phyloP scores from a whole-genome alignment of 2,797 vertebrate species.

The Oophaga sylvatica region DNA sequence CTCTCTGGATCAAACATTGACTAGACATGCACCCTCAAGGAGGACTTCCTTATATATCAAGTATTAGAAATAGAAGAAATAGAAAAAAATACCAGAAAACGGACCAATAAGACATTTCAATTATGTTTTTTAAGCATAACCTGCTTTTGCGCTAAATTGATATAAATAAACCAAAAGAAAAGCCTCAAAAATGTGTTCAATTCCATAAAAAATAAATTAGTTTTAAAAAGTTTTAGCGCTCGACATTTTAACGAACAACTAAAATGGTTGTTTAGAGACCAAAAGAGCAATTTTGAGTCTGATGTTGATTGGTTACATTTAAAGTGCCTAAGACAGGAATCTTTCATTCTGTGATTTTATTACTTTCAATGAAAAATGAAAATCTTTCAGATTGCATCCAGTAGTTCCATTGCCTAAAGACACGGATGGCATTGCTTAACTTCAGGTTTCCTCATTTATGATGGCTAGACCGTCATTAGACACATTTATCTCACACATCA shows the following conservation, averaged over 20 bases:
- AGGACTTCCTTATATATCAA: too few relatives aligned
- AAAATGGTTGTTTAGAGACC: constrained; percentile 26
- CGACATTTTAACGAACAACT: neutral
- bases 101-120: too few relatives aligned
- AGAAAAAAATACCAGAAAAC: too few relatives aligned
- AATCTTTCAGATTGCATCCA: constrained; percentile 46
- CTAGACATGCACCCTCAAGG: too few relatives aligned
- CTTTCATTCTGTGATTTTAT: constrained; percentile 47
- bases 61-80: too few relatives aligned
- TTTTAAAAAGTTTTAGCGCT: constrained; percentile 15
- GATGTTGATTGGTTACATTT: constrained; percentile 46
- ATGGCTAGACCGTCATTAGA: constrained; percentile 52
- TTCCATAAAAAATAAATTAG: neutral
- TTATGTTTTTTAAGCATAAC: too few relatives aligned
- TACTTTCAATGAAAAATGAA: constrained; percentile 51
- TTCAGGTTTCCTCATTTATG: constrained; percentile 47
- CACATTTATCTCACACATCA: constrained; percentile 51
- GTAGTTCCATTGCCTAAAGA: constrained; percentile 47
- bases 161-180: too few relatives aligned
- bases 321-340: constrained; percentile 28
- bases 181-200: neutral
- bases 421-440: constrained; percentile 45
- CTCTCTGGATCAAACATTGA: too few relatives aligned
- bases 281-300: constrained; percentile 13
- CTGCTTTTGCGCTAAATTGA: too few relatives aligned